These are phyloP conservation scores for Musca domestica DNA, from an alignment of 1,140 invertebrate species.

Conservation along the genomic window DNA sequence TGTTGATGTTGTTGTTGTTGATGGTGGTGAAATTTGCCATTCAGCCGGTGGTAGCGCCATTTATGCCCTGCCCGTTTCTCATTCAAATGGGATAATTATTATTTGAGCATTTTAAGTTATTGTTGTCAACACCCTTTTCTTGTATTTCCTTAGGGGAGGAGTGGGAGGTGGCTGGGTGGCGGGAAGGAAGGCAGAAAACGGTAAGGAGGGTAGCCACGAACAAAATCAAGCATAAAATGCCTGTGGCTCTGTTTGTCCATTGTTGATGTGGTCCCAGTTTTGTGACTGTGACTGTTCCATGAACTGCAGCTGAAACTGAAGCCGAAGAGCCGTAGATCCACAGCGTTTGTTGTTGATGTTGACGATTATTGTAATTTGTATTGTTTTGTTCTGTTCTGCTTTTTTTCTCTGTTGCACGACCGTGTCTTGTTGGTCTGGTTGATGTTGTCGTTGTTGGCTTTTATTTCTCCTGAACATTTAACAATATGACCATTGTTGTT, in stretches of 20 bases:
- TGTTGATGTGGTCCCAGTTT: neutral
- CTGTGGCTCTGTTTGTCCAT: constrained; percentile 6
- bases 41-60: too few relatives aligned
- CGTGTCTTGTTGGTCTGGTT: too few relatives aligned
- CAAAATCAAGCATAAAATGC: constrained; percentile 2
- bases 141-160: neutral
- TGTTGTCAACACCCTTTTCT: constrained; percentile 17
- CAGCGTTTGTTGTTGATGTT: neutral
- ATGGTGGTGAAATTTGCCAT: neutral
- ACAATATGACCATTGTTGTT: constrained; percentile 4
- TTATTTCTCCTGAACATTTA: constrained; percentile 11
- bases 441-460: neutral
- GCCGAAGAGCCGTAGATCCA: neutral
- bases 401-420: neutral
- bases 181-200: too few relatives aligned
- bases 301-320: neutral
- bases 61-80: too few relatives aligned
- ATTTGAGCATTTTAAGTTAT: constrained; percentile 16
- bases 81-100: neutral
- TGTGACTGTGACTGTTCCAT: neutral
- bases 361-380: constrained; percentile 7
- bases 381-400: neutral
- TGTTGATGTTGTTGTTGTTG: neutral
- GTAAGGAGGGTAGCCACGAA: too few relatives aligned
- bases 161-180: neutral